Evolutionary conservation across 2,113 vertebrate species (phyloP), one percentile per base, ranked within the genome.

Genomic region (Pterocles gutturalis): DNA sequence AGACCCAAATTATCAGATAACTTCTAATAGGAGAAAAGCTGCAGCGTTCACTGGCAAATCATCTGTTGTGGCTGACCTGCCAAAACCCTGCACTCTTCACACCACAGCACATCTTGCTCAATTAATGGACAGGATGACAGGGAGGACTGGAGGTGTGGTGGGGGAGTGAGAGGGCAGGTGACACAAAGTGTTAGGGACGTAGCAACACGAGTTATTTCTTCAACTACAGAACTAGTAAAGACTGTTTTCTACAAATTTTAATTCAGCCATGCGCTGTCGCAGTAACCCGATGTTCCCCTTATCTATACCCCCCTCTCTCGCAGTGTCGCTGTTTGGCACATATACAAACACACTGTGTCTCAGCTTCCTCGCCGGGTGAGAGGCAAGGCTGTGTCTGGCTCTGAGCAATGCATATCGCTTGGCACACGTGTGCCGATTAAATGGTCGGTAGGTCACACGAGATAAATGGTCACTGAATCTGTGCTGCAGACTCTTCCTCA

Each of bases 111-210:
- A 0, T 36, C 29, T 45, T 38, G 21, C 65, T 34, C 53, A 16
- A 1, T 38, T 62, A 49, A 55, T 6, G 33, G 60, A n/a, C 28
- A 62, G 58, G n/a, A 33, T 6, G 33, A 45, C 0, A 0, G 4
- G 12, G 12, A 65, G 18, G 38, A 45, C 33, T 33, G 67, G 45
- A 77, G 76, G 53, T 33, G 13, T 1, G 9, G 24, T 2, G 18
- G 4, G 10, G 7, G 15, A 61, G 43, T 1, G 3, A 45, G 71
- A 76, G 41, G 33, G 34, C 4, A 13, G 54, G 48, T 0, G 0
- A 69, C 1, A 3, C 3, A 1, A 13, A 62, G 18, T 12, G 8
- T 12, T 7, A 33, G 48, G 41, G 72, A 34, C 2, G 3, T 8
- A 26, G 38, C 53, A 76, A 14, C 26, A 14, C 0, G 0, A 14